Conservation (phyloP, 2,797 vertebrate species). For the Clarias platycephalus region DNA sequence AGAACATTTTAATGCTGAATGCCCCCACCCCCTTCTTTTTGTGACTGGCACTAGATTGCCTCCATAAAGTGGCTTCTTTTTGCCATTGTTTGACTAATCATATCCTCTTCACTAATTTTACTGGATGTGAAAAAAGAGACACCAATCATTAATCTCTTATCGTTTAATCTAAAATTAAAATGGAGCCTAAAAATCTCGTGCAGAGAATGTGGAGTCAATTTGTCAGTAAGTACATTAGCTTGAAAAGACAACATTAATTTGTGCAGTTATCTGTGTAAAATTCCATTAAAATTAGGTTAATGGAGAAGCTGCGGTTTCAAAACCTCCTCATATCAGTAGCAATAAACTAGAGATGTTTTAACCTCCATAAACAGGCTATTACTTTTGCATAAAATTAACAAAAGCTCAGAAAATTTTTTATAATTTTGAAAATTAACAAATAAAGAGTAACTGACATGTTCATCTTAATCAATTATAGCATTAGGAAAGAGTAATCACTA, state of each 20-base stretch:
- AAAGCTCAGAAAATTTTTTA: not conserved
- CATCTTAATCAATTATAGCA: conserved; percentile 1
- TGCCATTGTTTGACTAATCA: conserved; percentile 80
- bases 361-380: conserved; percentile 1
- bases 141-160: conserved; percentile 77
- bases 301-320: conserved; percentile 74
- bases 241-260: conserved; percentile 81
- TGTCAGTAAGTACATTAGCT: conserved; percentile 73
- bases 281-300: conserved; percentile 82
- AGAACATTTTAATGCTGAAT: conserved; percentile 64
- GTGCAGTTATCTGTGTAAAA: conserved; percentile 76
- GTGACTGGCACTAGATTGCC: conserved; percentile 71
- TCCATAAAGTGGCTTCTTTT: conserved; percentile 76
- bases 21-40: conserved; percentile 61
- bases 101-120: conserved; percentile 81
- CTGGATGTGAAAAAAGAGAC: conserved; percentile 80
- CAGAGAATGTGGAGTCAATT: conserved; percentile 76
- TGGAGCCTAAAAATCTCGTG: conserved; percentile 63
- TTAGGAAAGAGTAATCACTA: not conserved
- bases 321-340: conserved; percentile 68
- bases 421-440: conserved; percentile 8
- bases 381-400: conserved; percentile 1
- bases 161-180: conserved; percentile 76
- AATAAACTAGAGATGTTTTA: conserved; percentile 46
- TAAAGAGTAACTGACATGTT: not conserved